Evolutionary conservation across 2,888 invertebrate genomes (phyloP).

Genomic region (Latheticus oryzae): DNA sequence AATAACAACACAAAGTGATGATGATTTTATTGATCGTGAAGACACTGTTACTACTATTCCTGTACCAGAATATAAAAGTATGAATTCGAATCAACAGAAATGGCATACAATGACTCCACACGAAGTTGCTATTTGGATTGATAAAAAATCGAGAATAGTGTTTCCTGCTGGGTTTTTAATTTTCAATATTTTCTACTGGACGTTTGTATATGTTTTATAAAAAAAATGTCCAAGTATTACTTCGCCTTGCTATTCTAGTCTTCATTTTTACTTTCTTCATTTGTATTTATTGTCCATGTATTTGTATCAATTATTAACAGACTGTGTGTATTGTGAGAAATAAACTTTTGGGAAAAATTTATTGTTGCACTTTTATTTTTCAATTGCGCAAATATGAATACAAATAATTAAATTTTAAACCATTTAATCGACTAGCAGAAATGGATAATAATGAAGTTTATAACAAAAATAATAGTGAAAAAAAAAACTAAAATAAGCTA

Average conservation of each 20-base stretch:
- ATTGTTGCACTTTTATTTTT: no score
- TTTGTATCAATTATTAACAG: no score
- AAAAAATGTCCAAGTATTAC: conserved; percentile 1
- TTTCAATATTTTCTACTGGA: conserved; percentile 73
- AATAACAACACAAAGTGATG: conserved; percentile 77
- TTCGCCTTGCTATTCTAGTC: conserved; percentile 22
- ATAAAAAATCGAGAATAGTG: conserved; percentile 79
- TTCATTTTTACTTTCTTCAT: no score
- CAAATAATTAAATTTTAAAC: no score
- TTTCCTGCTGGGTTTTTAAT: conserved; percentile 83
- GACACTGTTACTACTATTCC: conserved; percentile 54
- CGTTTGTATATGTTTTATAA: conserved; percentile 57
- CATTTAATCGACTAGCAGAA: no score
- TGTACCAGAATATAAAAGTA: conserved; percentile 47
- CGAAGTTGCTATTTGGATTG: conserved; percentile 90
- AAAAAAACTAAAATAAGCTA: no score
- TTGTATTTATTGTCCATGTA: conserved; percentile 22
- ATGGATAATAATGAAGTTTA: no score
- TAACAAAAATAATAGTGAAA: no score
- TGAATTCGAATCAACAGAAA: conserved; percentile 59
- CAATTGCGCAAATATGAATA: no score
- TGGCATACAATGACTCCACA: conserved; percentile 91
- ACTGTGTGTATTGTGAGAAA: no score
- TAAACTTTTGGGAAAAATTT: no score
- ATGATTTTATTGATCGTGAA: conserved; percentile 67